Evolutionary conservation across 2,888 invertebrate genomes (phyloP), one percentile per base, ranked within the genome.

Genomic region (Cheilosia pagana): DNA sequence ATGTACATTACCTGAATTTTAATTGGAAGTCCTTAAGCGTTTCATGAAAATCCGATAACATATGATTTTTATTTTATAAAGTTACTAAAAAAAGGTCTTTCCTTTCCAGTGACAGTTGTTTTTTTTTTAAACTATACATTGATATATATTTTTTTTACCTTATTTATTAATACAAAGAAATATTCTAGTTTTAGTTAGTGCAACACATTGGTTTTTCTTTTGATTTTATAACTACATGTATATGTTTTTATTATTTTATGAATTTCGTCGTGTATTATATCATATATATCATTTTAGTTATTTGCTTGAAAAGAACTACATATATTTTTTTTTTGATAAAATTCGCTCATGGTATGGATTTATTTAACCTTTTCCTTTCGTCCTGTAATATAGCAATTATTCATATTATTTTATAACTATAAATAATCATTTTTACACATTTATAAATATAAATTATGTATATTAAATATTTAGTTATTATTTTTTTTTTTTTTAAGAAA

Each of bases 101-200:
- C 14, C 31, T 65, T 60, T 81, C 81, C 81, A 81, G 81, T 81
- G 81, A 81, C 70, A 81, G 35, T 81, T 71, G 67, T 3, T 48
- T n/a, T 14, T 39, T 67, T 41, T 16, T 52, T 41, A 52, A 8
- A 35, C 41, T 31, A 50, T 52, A 52, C 7, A 16, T 39, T 43
- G 23, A 70, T 59, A 8, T 28, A 68, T 41, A 45, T 70, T 63
- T 76, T 76, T 79, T 81, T 50, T 60, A 77, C 52, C 35, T 77
- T 71, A 81, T 71, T 81, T 81, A 81, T 81, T 76, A 70, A 76
- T 75, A 55, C 39, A 60, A 16, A 62, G 31, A 39, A 41, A 39
- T 4, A 21, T 35, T 35, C 12, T 4, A 25, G 52, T 52, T 76
- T 68, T 68, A 43, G 6, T 52, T 2, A 41, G 28, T 35, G 53